These are phyloP conservation scores for Lepisosteus osseus DNA, from an alignment of 2,113 vertebrate genomes.

Conservation along the genomic window DNA sequence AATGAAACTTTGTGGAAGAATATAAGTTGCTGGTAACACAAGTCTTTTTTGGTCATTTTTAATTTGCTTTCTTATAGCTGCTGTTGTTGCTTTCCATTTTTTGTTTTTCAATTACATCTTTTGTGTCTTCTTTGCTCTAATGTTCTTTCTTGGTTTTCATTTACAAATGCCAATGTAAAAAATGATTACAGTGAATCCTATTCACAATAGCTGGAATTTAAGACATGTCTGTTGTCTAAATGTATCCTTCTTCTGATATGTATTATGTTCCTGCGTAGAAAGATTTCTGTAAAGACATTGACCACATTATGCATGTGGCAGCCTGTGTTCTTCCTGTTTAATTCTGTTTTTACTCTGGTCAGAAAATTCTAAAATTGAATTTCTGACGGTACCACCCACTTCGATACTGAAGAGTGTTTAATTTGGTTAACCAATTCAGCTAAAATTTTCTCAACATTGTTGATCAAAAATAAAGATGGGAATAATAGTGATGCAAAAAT, in stretches of 20 bases:
- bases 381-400: conserved; percentile 1
- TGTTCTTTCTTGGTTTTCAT: no score
- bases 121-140: no score
- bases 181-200: no score
- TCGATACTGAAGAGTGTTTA: neutral
- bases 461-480: neutral
- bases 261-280: neutral
- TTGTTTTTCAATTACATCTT: no score
- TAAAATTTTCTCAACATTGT: neutral
- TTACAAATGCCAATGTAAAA: no score
- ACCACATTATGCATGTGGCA: neutral
- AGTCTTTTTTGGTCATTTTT: no score
- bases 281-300: neutral
- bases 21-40: no score
- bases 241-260: neutral
- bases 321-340: neutral
- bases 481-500: neutral
- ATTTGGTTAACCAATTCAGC: conserved; percentile 3
- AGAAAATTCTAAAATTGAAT: neutral
- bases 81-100: no score
- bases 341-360: neutral
- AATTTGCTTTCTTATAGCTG: no score
- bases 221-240: no score
- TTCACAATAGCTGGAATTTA: no score
- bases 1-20: no score